Percentiles rank a stretch among this genome's conserved stretches.
These are phyloP conservation scores for Resseliella maxima DNA, from an alignment of 2,888 invertebrate genomes.

Conservation along the genomic window DNA sequence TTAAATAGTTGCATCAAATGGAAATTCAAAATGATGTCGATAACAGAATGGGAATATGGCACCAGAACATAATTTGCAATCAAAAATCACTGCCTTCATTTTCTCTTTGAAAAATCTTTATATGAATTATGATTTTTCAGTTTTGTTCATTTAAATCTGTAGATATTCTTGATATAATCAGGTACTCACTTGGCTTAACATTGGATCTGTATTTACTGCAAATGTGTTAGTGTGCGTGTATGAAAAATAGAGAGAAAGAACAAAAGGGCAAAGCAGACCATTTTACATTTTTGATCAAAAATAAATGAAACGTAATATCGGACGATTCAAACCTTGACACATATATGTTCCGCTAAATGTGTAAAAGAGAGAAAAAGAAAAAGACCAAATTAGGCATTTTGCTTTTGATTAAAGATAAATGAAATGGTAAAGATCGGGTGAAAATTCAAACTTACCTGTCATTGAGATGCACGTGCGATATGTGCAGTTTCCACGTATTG, in stretches of 20 bases:
- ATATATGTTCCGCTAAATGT: too few species aligned
- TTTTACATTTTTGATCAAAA: too few species aligned
- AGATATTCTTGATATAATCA: neutral
- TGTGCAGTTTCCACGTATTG: constrained; percentile 92
- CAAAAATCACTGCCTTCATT: neutral
- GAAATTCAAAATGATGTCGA: neutral
- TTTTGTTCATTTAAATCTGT: neutral
- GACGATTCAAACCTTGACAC: too few species aligned
- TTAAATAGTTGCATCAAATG: too few species aligned
- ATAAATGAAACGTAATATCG: too few species aligned
- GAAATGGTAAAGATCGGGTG: neutral
- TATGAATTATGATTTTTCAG: neutral
- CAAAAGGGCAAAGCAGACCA: too few species aligned
- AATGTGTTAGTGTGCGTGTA: neutral
- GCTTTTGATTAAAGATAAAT: neutral
- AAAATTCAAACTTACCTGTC: constrained; percentile 76
- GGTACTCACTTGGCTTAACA: constrained; percentile 83
- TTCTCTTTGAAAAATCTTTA: neutral
- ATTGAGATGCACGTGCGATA: constrained; percentile 88
- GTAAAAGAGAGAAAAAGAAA: neutral
- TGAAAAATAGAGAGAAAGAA: too few species aligned
- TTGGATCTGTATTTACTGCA: constrained; percentile 86
- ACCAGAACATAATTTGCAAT: neutral
- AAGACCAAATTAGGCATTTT: neutral
- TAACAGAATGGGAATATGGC: neutral